phyloP scores from a whole-genome alignment of 2,113 vertebrate species.

The Nesogale talazaci region DNA sequence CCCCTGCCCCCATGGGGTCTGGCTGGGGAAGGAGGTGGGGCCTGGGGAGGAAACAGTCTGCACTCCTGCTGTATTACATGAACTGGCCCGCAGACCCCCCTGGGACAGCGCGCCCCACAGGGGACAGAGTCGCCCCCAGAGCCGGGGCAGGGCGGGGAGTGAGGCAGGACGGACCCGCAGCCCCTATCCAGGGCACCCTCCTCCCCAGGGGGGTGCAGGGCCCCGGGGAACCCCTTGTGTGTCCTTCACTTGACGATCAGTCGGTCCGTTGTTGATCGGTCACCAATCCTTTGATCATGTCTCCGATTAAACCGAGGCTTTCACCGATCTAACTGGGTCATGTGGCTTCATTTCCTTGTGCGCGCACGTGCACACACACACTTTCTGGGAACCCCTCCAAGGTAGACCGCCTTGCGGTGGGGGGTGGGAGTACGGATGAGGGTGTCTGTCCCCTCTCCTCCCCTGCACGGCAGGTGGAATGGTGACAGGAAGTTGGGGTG shows the following conservation, averaged over 20 bases:
- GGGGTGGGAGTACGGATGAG: too few relatives aligned
- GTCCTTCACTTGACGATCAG: constrained; percentile 24
- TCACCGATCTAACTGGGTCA: constrained; percentile 15
- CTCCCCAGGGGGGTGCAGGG: neutral
- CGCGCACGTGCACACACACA: too few relatives aligned
- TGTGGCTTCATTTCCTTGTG: constrained; percentile 59
- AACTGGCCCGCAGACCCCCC: constrained; percentile 54
- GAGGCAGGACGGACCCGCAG: neutral
- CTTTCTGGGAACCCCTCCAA: neutral
- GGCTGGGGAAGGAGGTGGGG: neutral
- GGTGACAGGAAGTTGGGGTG: neutral
- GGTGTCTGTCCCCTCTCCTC: neutral
- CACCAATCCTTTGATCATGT: constrained; percentile 58
- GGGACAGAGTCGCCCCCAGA: neutral
- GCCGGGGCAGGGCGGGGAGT: neutral
- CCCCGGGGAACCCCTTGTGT: neutral
- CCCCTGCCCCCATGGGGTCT: neutral
- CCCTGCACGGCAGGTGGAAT: neutral
- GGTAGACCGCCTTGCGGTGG: neutral
- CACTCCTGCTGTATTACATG: constrained; percentile 63
- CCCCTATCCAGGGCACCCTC: neutral
- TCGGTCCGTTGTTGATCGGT: constrained; percentile 44
- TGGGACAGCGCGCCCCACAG: neutral
- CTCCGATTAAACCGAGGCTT: constrained; percentile 78
- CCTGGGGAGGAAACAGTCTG: neutral